Percentiles rank a stretch among this genome's conserved stretches.
These are phyloP conservation scores for Pecten maximus DNA, from an alignment of 2,888 invertebrate genomes.

Conservation along the genomic window DNA sequence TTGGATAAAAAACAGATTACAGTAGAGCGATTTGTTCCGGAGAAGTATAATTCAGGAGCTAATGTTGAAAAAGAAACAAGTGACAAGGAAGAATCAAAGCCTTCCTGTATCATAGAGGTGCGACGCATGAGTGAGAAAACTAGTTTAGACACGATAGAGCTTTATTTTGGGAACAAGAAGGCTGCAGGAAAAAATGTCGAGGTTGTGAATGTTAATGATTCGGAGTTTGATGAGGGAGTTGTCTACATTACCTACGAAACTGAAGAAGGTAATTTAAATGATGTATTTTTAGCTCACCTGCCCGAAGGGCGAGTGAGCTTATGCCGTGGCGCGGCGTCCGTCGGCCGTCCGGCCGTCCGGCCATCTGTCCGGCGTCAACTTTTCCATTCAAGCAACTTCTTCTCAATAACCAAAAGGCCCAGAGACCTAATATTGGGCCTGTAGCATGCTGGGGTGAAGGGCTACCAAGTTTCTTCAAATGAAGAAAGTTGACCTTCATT, in stretches of 20 bases:
- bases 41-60: neutral
- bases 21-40: slow-evolving; percentile 44
- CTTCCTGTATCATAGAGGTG: slow-evolving; percentile 46
- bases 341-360: too few relatives aligned
- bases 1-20: slow-evolving; percentile 47
- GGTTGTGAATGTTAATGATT: neutral
- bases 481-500: too few relatives aligned
- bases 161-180: slow-evolving; percentile 51
- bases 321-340: too few relatives aligned
- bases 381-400: too few relatives aligned
- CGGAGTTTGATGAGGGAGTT: neutral
- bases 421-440: too few relatives aligned
- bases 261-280: slow-evolving; percentile 46
- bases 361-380: too few relatives aligned
- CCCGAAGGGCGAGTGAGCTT: too few relatives aligned
- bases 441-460: too few relatives aligned
- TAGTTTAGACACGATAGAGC: slow-evolving; percentile 38
- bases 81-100: neutral
- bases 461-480: too few relatives aligned
- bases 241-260: slow-evolving; percentile 46
- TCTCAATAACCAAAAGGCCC: too few relatives aligned
- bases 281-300: too few relatives aligned
- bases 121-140: slow-evolving; percentile 39
- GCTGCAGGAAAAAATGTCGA: slow-evolving; percentile 49
- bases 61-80: slow-evolving; percentile 1